These are phyloP conservation scores for Bactericera cockerelli DNA, from an alignment of 1,140 invertebrate genomes.

Conservation along the genomic window DNA sequence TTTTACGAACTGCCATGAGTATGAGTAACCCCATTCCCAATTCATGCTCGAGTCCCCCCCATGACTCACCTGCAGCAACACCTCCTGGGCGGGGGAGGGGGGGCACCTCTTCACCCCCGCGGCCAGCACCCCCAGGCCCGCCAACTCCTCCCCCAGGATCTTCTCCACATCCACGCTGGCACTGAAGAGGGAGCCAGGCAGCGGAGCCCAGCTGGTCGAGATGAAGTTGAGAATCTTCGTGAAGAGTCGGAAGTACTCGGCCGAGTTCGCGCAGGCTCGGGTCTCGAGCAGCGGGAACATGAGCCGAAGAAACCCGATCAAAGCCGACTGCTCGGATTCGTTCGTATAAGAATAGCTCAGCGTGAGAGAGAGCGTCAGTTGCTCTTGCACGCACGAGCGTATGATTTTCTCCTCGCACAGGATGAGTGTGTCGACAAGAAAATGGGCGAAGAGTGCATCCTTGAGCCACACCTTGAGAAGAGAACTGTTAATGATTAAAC, in stretches of 20 bases:
- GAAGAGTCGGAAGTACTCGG: constrained; percentile 67
- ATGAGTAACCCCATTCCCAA: too few relatives aligned
- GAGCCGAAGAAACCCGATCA: too few relatives aligned
- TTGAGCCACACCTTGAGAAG: constrained; percentile 50
- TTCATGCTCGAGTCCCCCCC: too few relatives aligned
- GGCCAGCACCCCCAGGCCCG: too few relatives aligned
- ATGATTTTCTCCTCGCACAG: constrained; percentile 37
- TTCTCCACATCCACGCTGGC: not conserved
- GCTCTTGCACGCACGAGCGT: not conserved
- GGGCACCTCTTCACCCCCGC: too few relatives aligned
- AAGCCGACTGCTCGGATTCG: too few relatives aligned
- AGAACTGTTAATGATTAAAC: constrained; percentile 67
- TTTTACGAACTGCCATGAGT: too few relatives aligned
- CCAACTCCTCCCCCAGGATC: not conserved
- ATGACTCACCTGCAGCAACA: too few relatives aligned
- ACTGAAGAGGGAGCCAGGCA: not conserved
- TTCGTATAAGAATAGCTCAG: not conserved
- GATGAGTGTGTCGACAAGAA: constrained; percentile 77
- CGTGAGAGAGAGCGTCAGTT: not conserved
- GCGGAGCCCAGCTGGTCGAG: not conserved
- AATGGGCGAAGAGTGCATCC: constrained; percentile 67
- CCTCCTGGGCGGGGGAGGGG: too few relatives aligned
- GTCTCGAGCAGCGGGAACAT: too few relatives aligned
- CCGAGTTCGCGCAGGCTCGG: constrained; percentile 37
- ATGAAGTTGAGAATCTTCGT: constrained; percentile 57